These are phyloP conservation scores for Xestia sexstrigata DNA, from an alignment of 2,888 invertebrate species.

Conservation along the genomic window DNA sequence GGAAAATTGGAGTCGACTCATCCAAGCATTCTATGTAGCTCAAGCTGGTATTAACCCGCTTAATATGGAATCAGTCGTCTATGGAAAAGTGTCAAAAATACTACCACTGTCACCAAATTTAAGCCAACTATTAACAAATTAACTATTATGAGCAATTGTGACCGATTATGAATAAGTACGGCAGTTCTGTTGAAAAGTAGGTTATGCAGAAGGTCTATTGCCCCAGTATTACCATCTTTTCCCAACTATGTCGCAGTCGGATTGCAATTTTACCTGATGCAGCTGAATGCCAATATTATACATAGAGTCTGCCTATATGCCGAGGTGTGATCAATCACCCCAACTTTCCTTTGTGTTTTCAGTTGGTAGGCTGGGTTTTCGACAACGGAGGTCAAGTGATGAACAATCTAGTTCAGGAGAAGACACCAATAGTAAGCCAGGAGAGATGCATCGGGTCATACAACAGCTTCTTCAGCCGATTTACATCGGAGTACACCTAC, in stretches of 20 bases:
- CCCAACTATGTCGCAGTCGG: not conserved
- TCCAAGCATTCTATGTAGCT: too few species aligned
- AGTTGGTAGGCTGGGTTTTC: conserved; percentile 90
- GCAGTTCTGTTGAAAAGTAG: not conserved
- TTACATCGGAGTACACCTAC: conserved; percentile 88
- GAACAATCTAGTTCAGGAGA: conserved; percentile 90
- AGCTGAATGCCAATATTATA: not conserved
- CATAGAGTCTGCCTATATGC: not conserved
- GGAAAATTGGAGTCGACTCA: too few species aligned
- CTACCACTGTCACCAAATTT: not conserved
- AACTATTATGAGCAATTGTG: not conserved
- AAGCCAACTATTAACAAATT: too few species aligned
- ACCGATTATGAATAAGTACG: not conserved
- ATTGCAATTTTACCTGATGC: not conserved
- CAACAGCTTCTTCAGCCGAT: conserved; percentile 91
- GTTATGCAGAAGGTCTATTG: not conserved
- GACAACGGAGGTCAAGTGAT: conserved; percentile 90
- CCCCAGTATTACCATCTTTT: not conserved
- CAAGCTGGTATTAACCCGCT: not conserved
- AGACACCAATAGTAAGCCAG: conserved; percentile 91
- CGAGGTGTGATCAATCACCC: not conserved
- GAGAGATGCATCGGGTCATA: conserved; percentile 91
- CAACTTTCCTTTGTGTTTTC: conserved; percentile 39
- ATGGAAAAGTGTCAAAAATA: not conserved
- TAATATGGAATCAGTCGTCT: not conserved